Evolutionary conservation across 1,140 invertebrate genomes (phyloP).

Genomic region (Mizuhopecten yessoensis): DNA sequence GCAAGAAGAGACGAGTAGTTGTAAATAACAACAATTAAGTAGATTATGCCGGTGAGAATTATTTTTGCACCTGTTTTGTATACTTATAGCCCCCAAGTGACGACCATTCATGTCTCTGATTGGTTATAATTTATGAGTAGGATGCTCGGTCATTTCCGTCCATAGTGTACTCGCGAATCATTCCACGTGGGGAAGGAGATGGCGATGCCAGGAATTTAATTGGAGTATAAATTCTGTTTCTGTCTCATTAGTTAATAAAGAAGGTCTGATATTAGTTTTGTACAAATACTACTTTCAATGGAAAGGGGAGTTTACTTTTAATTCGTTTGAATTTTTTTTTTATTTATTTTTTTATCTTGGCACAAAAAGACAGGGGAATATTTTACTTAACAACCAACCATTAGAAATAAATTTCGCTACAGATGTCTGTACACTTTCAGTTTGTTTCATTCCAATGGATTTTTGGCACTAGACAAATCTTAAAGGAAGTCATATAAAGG

Average conservation of each 20-base stretch:
- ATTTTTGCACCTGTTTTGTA: constrained; percentile 38
- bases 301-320: neutral
- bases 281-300: neutral
- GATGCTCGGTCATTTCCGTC: constrained; percentile 36
- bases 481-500: neutral
- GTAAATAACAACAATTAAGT: constrained; percentile 40
- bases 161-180: neutral
- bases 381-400: neutral
- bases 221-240: neutral
- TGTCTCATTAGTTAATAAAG: neutral
- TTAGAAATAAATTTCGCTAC: neutral
- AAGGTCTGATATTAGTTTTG: neutral
- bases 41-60: constrained; percentile 31
- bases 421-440: neutral
- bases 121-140: constrained; percentile 18
- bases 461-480: neutral
- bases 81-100: constrained; percentile 10
- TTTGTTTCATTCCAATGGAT: neutral
- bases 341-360: too few species aligned
- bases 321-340: neutral
- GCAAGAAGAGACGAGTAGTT: neutral
- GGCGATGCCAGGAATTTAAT: constrained; percentile 13
- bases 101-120: neutral
- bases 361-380: neutral
- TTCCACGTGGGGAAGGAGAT: neutral